These are phyloP conservation scores for Gymnorhina tibicen DNA, from an alignment of 2,113 vertebrate genomes.

Conservation along the genomic window DNA sequence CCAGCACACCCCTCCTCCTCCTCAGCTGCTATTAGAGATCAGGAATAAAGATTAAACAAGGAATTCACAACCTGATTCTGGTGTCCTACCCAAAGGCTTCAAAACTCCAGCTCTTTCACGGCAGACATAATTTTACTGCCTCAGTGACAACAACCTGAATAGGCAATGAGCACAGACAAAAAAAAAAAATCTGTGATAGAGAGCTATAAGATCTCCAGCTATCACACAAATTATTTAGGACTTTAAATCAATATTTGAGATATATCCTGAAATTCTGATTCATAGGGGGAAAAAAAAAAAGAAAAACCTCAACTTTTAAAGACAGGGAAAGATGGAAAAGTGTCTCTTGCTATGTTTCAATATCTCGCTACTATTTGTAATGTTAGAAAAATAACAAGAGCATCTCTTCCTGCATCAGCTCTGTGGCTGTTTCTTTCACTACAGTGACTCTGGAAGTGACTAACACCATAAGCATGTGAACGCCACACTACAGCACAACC, in stretches of 20 bases:
- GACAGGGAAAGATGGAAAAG: neutral
- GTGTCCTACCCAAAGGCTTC: neutral
- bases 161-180: neutral
- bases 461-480: neutral
- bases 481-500: neutral
- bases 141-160: neutral
- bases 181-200: neutral
- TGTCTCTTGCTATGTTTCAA: neutral
- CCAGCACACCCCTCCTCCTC: neutral
- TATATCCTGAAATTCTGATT: neutral
- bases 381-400: neutral
- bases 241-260: neutral
- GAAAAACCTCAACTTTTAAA: neutral
- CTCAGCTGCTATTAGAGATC: neutral
- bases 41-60: neutral
- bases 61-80: neutral
- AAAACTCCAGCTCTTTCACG: neutral
- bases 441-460: neutral
- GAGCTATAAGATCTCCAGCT: neutral
- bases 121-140: neutral
- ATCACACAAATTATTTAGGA: neutral
- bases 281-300: too few species aligned
- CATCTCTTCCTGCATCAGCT: neutral
- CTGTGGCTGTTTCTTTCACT: neutral
- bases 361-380: neutral